Percentiles rank a stretch among this genome's conserved stretches.
Evolutionary conservation across 1,140 invertebrate species (phyloP).

Genomic region (Acyrthosiphon pisum): DNA sequence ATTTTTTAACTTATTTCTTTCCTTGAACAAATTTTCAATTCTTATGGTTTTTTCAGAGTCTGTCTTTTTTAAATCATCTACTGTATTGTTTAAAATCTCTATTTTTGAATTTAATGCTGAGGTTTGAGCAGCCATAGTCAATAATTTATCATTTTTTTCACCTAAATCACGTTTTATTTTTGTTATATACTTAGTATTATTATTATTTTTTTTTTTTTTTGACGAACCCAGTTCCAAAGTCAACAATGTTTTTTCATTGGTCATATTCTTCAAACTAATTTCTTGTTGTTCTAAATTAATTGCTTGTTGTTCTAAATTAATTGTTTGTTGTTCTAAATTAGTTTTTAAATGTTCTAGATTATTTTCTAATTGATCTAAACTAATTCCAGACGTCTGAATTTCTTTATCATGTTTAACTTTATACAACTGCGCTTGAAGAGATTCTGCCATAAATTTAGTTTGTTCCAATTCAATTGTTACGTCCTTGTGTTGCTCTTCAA

Average conservation of each 20-base stretch:
- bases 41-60: neutral
- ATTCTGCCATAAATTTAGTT: neutral
- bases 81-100: no score
- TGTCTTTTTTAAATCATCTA: neutral
- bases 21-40: conserved; percentile 29
- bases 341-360: neutral
- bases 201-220: no score
- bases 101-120: neutral
- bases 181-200: neutral
- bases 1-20: neutral
- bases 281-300: neutral
- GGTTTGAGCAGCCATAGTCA: neutral
- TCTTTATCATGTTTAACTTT: neutral
- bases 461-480: neutral
- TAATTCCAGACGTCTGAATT: neutral
- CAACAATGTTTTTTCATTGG: neutral
- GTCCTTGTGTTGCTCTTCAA: neutral
- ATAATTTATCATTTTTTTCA: neutral
- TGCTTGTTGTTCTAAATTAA: no score
- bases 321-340: no score
- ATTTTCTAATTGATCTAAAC: conserved; percentile 23
- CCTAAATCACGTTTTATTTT: neutral
- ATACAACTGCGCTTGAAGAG: neutral
- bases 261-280: neutral
- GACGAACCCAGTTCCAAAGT: neutral